Evolutionary conservation across 2,113 vertebrate species (phyloP).

Genomic region (Cryptotis parvus): DNA sequence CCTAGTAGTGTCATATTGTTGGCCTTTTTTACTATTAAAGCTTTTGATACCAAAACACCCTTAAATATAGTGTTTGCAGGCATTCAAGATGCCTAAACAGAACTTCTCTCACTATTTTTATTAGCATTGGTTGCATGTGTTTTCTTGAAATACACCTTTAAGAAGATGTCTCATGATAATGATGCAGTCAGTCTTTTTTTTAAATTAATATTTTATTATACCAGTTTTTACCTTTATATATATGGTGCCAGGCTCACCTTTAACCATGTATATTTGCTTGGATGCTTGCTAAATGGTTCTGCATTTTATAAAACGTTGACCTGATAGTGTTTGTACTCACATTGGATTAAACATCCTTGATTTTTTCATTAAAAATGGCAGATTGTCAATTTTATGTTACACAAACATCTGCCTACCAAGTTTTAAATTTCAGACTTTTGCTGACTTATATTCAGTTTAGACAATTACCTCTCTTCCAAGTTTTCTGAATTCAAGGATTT

Average conservation of each 20-base stretch:
- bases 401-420: background rate
- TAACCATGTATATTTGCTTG: background rate
- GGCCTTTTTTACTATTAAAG: constrained; percentile 8
- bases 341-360: constrained; percentile 8
- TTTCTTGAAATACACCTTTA: constrained; percentile 5
- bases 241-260: background rate
- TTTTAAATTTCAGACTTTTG: background rate
- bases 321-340: background rate
- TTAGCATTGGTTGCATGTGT: background rate
- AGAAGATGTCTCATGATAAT: background rate
- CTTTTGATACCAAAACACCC: background rate
- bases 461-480: background rate
- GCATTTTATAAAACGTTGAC: background rate
- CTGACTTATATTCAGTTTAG: background rate
- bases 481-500: constrained; percentile 12
- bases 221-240: background rate
- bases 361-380: background rate
- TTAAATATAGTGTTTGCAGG: background rate
- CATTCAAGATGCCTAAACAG: background rate
- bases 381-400: background rate
- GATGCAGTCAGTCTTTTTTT: background rate
- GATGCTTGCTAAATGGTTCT: background rate
- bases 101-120: background rate
- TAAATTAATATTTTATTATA: too few relatives aligned
- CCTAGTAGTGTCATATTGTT: background rate